Conservation (phyloP, 2,888 invertebrate species). For the Cynaeus angustus region DNA sequence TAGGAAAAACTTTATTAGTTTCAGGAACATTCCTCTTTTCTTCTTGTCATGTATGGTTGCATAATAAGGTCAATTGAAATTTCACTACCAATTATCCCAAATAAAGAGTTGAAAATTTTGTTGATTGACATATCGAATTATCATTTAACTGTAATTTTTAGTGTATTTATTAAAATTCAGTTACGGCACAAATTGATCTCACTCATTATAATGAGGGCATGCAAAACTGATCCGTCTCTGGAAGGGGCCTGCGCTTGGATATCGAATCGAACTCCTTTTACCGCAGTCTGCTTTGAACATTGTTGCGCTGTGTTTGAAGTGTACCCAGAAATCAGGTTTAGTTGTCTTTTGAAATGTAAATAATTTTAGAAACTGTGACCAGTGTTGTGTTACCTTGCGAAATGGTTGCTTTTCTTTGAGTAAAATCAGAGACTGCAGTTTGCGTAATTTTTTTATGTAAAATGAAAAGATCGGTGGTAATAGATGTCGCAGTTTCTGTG, state of each 20-base stretch:
- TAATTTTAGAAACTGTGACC: slow-evolving; percentile 10
- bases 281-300: slow-evolving; percentile 44
- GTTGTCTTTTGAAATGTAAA: slow-evolving; percentile 1
- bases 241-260: slow-evolving; percentile 49
- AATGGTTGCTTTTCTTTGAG: slow-evolving; percentile 40
- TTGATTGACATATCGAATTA: too few species aligned
- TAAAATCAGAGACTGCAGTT: too few species aligned
- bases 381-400: slow-evolving; percentile 29
- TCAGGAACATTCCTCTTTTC: too few species aligned
- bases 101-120: too few species aligned
- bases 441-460: too few species aligned
- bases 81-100: background rate
- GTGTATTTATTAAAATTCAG: slow-evolving; percentile 12
- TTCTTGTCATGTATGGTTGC: background rate
- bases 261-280: slow-evolving; percentile 47
- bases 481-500: too few species aligned
- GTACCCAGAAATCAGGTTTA: slow-evolving; percentile 6
- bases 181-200: slow-evolving; percentile 26
- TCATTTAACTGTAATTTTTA: too few species aligned
- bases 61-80: slow-evolving; percentile 1
- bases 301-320: slow-evolving; percentile 31
- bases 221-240: slow-evolving; percentile 49
- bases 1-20: too few species aligned
- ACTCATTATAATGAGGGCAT: slow-evolving; percentile 43
- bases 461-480: too few species aligned